Conservation (phyloP, 2,888 invertebrate genomes). For the Brenthis ino region DNA sequence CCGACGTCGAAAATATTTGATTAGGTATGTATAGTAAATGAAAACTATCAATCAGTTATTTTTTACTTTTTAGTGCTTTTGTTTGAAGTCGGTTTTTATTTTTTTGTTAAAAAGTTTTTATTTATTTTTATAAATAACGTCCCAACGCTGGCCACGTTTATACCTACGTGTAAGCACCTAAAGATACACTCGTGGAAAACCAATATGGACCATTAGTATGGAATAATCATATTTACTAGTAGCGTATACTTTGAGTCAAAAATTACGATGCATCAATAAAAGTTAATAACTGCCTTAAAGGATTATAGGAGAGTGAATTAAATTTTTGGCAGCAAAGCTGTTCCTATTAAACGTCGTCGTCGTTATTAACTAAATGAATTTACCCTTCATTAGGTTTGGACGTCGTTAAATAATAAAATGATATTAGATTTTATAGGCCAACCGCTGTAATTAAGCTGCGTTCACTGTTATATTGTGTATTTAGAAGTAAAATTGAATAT, state of each 20-base stretch:
- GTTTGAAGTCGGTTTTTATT: too few relatives aligned
- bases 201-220: too few relatives aligned
- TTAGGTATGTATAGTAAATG: too few relatives aligned
- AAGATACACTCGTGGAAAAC: too few relatives aligned
- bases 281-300: conserved; percentile 24
- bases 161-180: too few relatives aligned
- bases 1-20: too few relatives aligned
- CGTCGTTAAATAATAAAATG: conserved; percentile 53
- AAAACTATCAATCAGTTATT: too few relatives aligned
- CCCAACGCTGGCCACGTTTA: too few relatives aligned
- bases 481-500: conserved; percentile 28
- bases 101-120: too few relatives aligned
- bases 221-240: too few relatives aligned
- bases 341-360: conserved; percentile 42
- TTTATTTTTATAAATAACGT: too few relatives aligned
- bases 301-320: conserved; percentile 32
- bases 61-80: too few relatives aligned
- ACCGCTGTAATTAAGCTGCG: conserved; percentile 42
- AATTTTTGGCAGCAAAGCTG: conserved; percentile 36
- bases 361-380: conserved; percentile 49
- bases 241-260: conserved; percentile 14
- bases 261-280: conserved; percentile 34
- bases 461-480: conserved; percentile 32
- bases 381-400: conserved; percentile 60
- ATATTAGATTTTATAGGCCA: conserved; percentile 45